phyloP scores from a whole-genome alignment of 2,888 invertebrate genomes.

The Crocallis elinguaria region DNA sequence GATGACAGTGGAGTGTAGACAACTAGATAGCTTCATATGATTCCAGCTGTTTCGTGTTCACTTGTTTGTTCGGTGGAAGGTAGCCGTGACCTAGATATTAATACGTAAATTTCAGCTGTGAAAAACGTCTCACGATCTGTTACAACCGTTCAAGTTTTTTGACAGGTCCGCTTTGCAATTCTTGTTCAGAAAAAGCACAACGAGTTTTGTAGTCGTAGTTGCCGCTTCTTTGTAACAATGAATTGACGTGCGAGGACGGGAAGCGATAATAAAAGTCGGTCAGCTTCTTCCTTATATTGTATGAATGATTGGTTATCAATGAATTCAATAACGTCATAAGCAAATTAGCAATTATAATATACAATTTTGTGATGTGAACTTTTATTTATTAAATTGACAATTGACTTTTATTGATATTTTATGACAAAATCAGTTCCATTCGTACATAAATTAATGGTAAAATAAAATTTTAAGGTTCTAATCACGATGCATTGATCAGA shows the following conservation, averaged over 20 bases:
- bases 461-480: too few relatives aligned
- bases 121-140: conserved; percentile 32
- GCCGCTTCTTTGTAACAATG: too few relatives aligned
- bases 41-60: conserved; percentile 38
- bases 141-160: conserved; percentile 20
- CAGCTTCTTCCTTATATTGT: background rate
- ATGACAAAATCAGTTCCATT: too few relatives aligned
- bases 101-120: conserved; percentile 34
- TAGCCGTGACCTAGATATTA: conserved; percentile 51
- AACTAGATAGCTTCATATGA: background rate
- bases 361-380: too few relatives aligned
- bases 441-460: too few relatives aligned
- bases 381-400: too few relatives aligned
- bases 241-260: conserved; percentile 13
- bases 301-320: background rate
- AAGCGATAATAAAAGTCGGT: background rate
- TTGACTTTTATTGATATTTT: too few relatives aligned
- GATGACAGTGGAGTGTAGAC: background rate
- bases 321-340: too few relatives aligned
- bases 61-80: conserved; percentile 33
- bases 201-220: too few relatives aligned
- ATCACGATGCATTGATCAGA: too few relatives aligned
- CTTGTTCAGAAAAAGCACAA: conserved; percentile 14
- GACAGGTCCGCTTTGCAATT: conserved; percentile 10
- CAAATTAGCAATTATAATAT: too few relatives aligned